Evolutionary conservation across 2,797 vertebrate genomes (phyloP).

Genomic region (Decapterus maruadsi): DNA sequence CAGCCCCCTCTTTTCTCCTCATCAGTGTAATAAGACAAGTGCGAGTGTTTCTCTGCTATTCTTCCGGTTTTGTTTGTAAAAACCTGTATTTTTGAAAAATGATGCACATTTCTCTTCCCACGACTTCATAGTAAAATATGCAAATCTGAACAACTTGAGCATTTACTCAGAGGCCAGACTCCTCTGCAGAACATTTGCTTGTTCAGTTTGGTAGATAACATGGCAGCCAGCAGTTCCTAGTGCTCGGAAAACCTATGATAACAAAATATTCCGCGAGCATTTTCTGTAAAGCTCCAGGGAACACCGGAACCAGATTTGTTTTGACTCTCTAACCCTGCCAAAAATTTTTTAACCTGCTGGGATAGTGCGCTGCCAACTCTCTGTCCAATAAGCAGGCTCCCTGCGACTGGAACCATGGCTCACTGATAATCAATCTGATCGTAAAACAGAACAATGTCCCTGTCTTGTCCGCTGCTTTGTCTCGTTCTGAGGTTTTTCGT

Average conservation of each 20-base stretch:
- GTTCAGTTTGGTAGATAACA: neutral
- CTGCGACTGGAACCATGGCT: neutral
- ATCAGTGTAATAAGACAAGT: slow-evolving; percentile 11
- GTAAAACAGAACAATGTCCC: neutral
- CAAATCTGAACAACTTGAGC: neutral
- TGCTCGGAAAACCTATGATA: slow-evolving; percentile 9
- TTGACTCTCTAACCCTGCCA: neutral
- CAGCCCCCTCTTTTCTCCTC: slow-evolving; percentile 8
- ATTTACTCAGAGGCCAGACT: neutral
- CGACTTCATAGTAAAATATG: too few species aligned
- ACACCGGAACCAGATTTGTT: slow-evolving; percentile 4
- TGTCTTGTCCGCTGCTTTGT: neutral
- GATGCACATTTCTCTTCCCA: neutral
- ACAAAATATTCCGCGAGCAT: neutral
- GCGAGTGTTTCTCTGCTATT: slow-evolving; percentile 20
- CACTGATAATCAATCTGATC: slow-evolving; percentile 1
- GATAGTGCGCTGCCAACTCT: slow-evolving; percentile 11
- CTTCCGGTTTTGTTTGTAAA: neutral
- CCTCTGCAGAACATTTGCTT: slow-evolving; percentile 3
- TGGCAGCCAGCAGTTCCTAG: slow-evolving; percentile 6
- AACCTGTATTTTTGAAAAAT: neutral
- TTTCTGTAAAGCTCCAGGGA: neutral
- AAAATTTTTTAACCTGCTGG: slow-evolving; percentile 15
- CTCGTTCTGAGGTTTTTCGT: slow-evolving; percentile 5
- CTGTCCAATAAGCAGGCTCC: slow-evolving; percentile 3